Conservation (phyloP, 2,888 invertebrate species). For the Dorcus hopei region DNA sequence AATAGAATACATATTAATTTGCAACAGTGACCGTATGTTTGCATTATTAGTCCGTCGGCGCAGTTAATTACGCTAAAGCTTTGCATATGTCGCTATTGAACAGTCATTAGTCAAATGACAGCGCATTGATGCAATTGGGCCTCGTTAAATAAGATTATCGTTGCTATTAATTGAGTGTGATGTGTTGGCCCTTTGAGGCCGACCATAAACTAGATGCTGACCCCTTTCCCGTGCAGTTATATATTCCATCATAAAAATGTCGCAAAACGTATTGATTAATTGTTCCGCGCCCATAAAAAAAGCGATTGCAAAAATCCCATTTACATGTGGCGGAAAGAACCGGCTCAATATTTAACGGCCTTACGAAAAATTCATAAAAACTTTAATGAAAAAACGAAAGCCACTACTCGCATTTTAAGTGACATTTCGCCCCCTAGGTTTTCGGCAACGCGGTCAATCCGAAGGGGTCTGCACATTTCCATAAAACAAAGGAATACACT, state of each 20-base stretch:
- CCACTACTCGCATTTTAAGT: conserved; percentile 24
- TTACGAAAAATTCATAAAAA: background rate
- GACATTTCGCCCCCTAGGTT: conserved; percentile 20
- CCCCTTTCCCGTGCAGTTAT: conserved; percentile 37
- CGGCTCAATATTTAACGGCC: no score
- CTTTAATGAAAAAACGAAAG: conserved; percentile 9
- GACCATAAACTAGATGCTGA: conserved; percentile 42
- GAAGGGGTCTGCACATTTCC: conserved; percentile 26
- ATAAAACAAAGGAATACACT: conserved; percentile 41
- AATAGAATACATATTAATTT: conserved; percentile 7
- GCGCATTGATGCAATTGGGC: conserved; percentile 41
- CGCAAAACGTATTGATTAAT: conserved; percentile 38
- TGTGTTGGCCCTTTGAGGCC: conserved; percentile 42
- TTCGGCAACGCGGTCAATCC: conserved; percentile 14
- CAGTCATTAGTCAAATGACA: conserved; percentile 35
- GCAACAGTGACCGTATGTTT: conserved; percentile 1
- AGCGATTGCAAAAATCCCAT: conserved; percentile 6
- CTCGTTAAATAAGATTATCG: conserved; percentile 48
- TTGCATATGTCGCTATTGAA: conserved; percentile 30
- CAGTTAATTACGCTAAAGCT: conserved; percentile 25
- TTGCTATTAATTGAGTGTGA: conserved; percentile 48
- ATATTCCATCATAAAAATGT: conserved; percentile 44
- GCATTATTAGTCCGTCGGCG: conserved; percentile 23
- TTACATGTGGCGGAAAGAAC: no score
- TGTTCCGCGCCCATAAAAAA: conserved; percentile 13